phyloP scores from a whole-genome alignment of 2,113 vertebrate genomes.

The Catharus minimus region DNA sequence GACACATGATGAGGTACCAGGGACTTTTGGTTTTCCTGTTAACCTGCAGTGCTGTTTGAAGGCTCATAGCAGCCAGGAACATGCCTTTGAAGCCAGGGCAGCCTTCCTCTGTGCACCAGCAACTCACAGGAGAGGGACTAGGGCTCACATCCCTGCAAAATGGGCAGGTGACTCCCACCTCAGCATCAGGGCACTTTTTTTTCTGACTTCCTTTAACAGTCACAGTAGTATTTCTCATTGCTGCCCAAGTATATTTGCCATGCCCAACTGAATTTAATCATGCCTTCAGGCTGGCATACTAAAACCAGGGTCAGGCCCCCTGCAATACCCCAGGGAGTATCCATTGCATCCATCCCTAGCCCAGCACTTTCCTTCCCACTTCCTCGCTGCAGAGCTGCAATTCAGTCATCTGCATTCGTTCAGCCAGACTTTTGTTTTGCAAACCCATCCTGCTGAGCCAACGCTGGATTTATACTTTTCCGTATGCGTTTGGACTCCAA shows the following conservation, averaged over 20 bases:
- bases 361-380: neutral
- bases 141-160: neutral
- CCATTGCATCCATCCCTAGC: neutral
- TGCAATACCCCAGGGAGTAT: neutral
- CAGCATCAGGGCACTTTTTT: neutral
- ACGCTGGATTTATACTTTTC: constrained; percentile 48
- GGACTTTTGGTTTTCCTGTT: neutral
- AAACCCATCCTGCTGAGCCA: neutral
- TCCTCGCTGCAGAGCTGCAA: neutral
- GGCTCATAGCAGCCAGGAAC: rapidly evolving
- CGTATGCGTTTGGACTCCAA: constrained; percentile 2
- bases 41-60: rapidly evolving
- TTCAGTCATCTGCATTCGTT: constrained; percentile 25
- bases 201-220: neutral
- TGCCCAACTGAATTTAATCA: neutral
- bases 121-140: rapidly evolving
- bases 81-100: rapidly evolving
- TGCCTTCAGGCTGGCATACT: neutral
- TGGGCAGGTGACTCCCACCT: neutral
- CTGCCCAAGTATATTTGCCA: neutral
- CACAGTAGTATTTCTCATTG: neutral
- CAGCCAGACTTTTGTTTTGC: constrained; percentile 31
- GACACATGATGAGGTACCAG: neutral
- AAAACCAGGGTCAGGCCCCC: neutral
- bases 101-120: neutral